Conservation (phyloP, 2,113 vertebrate genomes). For the Tretioscincus oriximinensis region DNA sequence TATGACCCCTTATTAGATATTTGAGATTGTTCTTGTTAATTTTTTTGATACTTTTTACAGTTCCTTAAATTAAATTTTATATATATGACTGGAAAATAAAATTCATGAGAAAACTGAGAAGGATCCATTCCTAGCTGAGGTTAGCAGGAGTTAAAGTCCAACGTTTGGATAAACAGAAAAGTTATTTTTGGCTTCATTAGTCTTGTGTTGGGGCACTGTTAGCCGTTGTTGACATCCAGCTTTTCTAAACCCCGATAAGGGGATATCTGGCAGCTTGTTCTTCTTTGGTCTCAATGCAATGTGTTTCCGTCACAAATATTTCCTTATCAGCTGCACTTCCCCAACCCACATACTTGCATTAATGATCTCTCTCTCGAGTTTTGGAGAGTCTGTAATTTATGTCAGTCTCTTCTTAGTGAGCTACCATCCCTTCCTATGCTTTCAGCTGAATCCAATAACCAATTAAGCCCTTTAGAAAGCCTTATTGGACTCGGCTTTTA, state of each 20-base stretch:
- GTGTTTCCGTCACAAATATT: not conserved
- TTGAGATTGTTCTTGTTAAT: too few species aligned
- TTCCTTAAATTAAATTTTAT: too few species aligned
- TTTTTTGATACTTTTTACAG: too few species aligned
- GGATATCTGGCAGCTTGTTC: not conserved
- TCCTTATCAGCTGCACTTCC: not conserved
- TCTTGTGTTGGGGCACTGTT: not conserved
- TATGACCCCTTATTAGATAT: too few species aligned
- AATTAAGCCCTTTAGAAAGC: constrained; percentile 22
- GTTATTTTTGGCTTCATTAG: not conserved
- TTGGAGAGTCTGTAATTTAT: constrained; percentile 1
- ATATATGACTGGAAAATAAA: too few species aligned
- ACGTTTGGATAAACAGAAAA: too few species aligned
- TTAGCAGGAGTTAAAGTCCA: not conserved
- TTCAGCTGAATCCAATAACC: constrained; percentile 34
- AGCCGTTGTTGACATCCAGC: not conserved
- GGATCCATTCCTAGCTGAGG: not conserved
- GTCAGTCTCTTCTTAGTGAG: not conserved
- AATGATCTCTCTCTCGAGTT: not conserved
- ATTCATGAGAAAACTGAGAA: too few species aligned
- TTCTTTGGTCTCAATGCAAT: not conserved
- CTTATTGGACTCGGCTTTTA: constrained; percentile 9
- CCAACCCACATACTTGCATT: too few species aligned
- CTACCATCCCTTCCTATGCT: constrained; percentile 2
- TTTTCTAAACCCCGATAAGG: not conserved